Conservation (phyloP, 2,888 invertebrate genomes). For the Epinotia bilunana region DNA sequence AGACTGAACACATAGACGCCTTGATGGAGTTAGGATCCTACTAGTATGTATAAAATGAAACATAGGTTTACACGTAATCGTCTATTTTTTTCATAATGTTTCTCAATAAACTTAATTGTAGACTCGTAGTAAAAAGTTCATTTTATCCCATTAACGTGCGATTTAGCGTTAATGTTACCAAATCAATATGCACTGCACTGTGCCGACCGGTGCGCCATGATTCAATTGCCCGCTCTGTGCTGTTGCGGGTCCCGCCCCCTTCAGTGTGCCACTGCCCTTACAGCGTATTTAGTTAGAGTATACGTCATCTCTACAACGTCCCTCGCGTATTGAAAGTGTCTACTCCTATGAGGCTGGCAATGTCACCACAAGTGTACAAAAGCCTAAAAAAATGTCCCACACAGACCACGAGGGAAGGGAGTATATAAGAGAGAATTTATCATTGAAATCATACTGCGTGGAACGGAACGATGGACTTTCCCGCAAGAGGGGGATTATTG, state of each 20-base stretch:
- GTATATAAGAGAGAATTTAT: no score
- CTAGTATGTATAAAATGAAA: constrained; percentile 49
- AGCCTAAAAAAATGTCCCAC: no score
- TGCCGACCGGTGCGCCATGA: not conserved
- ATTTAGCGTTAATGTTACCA: not conserved
- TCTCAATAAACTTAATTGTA: constrained; percentile 14
- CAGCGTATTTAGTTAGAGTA: not conserved
- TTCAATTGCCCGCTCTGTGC: not conserved
- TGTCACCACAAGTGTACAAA: no score
- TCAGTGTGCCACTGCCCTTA: not conserved
- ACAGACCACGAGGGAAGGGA: no score
- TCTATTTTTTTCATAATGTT: constrained; percentile 15
- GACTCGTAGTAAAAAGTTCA: not conserved
- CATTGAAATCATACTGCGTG: no score
- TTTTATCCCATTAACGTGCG: not conserved
- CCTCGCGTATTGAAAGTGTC: no score
- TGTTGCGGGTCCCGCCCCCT: not conserved
- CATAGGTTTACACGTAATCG: not conserved
- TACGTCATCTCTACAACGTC: no score
- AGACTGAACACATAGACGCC: constrained; percentile 79
- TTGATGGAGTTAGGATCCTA: constrained; percentile 75
- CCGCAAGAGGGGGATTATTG: no score
- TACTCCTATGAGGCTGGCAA: no score
- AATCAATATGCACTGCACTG: not conserved
- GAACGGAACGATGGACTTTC: no score